Conservation (phyloP, 2,888 invertebrate species). For the Ceriagrion tenellum region DNA sequence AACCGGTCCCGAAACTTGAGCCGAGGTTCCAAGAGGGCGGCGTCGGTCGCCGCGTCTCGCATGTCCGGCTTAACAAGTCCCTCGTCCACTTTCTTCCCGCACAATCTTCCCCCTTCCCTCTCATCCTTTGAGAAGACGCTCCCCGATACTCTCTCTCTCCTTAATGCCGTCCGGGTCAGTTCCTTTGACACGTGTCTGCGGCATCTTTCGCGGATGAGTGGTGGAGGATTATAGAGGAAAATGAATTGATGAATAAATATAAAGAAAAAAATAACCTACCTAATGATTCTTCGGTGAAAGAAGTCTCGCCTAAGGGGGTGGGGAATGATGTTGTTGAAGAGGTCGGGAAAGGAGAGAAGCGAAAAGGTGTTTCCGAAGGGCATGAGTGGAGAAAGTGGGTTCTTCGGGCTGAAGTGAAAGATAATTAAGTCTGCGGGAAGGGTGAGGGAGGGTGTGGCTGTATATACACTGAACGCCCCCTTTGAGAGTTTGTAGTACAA, state of each 20-base stretch:
- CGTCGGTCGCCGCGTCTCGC: not conserved
- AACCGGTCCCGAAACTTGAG: constrained; percentile 17
- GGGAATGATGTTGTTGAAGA: not conserved
- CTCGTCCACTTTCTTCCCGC: constrained; percentile 7
- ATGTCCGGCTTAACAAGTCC: not conserved
- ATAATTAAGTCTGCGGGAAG: not conserved
- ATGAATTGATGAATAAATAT: not conserved
- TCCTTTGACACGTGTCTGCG: not conserved
- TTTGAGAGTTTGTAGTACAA: not conserved
- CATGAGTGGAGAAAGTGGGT: not conserved
- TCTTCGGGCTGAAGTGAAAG: constrained; percentile 3
- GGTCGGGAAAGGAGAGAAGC: not conserved
- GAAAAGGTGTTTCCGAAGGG: not conserved
- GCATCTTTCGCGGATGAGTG: not conserved
- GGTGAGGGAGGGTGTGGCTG: constrained; percentile 3
- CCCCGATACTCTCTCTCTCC: not conserved
- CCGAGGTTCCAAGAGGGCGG: not conserved
- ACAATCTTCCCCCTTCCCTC: not conserved
- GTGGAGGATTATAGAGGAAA: not conserved
- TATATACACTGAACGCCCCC: not conserved
- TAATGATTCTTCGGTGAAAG: not conserved
- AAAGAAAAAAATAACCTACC: not conserved
- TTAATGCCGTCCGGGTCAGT: not conserved
- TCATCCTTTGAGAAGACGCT: not conserved
- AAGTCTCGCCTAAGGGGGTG: not conserved